phyloP scores from a whole-genome alignment of 2,888 invertebrate species.

The Limnephilus lunatus region DNA sequence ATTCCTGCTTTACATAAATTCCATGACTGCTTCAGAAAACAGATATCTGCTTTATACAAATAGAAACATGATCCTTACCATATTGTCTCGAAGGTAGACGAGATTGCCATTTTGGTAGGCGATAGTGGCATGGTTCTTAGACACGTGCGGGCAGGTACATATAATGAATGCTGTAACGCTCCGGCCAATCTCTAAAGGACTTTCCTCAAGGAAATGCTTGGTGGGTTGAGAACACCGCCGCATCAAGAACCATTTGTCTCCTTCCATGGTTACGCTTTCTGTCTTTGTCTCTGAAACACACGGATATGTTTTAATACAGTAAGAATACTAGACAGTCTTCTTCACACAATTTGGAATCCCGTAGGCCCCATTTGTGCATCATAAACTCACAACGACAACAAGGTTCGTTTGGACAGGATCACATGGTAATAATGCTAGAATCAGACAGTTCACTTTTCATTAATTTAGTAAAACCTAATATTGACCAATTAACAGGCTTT shows the following conservation, averaged over 20 bases:
- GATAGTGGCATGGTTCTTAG: conserved; percentile 6
- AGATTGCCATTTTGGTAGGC: not conserved
- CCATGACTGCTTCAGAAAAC: not conserved
- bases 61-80: not conserved
- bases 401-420: too few relatives aligned
- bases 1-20: not conserved
- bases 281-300: not conserved
- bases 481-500: too few relatives aligned
- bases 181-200: not conserved
- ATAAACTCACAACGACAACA: too few relatives aligned
- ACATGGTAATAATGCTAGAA: too few relatives aligned
- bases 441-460: too few relatives aligned
- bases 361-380: too few relatives aligned
- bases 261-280: not conserved
- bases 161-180: not conserved
- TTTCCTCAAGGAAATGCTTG: not conserved
- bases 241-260: not conserved
- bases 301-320: not conserved
- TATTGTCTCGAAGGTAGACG: conserved; percentile 3
- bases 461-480: too few relatives aligned
- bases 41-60: not conserved
- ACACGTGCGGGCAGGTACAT: not conserved
- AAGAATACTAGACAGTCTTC: not conserved
- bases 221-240: not conserved
- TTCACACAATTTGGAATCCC: too few relatives aligned